A percentile compares a stretch with the other conserved stretches of the same genome.
Evolutionary conservation across 1,140 invertebrate genomes (phyloP).

Genomic region (Magallana angulata): DNA sequence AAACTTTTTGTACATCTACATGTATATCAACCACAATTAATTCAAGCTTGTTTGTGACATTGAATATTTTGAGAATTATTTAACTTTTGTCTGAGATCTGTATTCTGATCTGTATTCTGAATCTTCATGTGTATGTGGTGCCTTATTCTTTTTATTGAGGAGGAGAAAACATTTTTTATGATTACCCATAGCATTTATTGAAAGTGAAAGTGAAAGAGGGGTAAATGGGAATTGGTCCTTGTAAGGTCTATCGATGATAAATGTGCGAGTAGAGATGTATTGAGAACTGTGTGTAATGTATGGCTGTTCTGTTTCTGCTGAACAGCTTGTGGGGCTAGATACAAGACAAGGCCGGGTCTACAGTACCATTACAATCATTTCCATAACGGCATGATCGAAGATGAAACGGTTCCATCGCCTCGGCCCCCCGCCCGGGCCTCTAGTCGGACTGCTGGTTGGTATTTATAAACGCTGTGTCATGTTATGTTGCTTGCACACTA

Average conservation of each 20-base stretch:
- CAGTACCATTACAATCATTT: conserved; percentile 98
- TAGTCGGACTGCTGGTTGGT: conserved; percentile 44
- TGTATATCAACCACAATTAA: neutral
- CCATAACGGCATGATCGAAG: conserved; percentile 84
- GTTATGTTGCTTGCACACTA: conserved; percentile 9
- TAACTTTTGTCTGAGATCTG: too few relatives aligned
- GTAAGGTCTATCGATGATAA: neutral
- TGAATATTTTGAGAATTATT: too few relatives aligned
- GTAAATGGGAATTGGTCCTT: neutral
- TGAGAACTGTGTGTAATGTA: conserved; percentile 4
- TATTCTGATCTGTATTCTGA: too few relatives aligned
- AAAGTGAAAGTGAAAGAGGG: too few relatives aligned
- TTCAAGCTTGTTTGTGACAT: neutral
- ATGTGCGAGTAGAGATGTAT: neutral
- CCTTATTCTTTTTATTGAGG: neutral
- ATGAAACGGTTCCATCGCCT: conserved; percentile 78
- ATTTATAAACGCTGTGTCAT: conserved; percentile 39
- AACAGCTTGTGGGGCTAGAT: conserved; percentile 95
- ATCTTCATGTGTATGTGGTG: neutral
- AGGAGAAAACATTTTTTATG: too few relatives aligned
- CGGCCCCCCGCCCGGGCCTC: conserved; percentile 65
- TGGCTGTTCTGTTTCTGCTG: conserved; percentile 43
- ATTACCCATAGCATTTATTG: too few relatives aligned
- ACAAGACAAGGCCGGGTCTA: conserved; percentile 97
- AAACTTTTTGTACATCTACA: neutral